Conservation (phyloP, 2,888 invertebrate genomes). For the Cybosia mesomella region DNA sequence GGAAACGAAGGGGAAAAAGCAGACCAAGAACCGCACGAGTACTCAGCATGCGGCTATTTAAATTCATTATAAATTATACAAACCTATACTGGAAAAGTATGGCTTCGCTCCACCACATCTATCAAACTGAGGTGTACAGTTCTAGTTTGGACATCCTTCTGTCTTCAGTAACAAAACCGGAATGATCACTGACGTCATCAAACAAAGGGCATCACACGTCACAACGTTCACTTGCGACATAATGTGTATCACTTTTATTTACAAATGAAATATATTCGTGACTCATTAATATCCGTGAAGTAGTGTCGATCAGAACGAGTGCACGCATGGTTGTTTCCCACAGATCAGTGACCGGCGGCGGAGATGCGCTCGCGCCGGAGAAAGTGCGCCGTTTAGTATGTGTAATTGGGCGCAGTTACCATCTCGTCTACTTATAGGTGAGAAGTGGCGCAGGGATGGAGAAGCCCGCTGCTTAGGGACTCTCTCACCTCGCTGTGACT, state of each 20-base stretch:
- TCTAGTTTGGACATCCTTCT: background rate
- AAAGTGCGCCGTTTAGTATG: constrained; percentile 67
- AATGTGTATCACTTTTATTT: background rate
- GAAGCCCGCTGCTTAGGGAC: background rate
- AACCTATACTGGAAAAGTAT: too few species aligned
- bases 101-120: too few species aligned
- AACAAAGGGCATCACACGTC: background rate
- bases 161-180: background rate
- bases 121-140: background rate
- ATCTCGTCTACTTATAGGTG: constrained; percentile 44
- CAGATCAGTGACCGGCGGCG: constrained; percentile 1
- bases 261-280: background rate
- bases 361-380: constrained; percentile 48
- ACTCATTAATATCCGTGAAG: background rate
- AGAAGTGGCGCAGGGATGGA: constrained; percentile 13
- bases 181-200: background rate
- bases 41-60: too few species aligned
- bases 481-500: background rate
- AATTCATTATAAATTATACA: too few species aligned
- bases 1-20: too few species aligned
- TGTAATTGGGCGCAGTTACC: constrained; percentile 66
- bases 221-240: background rate
- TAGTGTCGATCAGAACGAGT: background rate
- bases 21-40: too few species aligned
- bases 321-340: background rate